A percentile compares a stretch with the other conserved stretches of the same genome.
Evolutionary conservation across 1,140 invertebrate species (phyloP).

Genomic region (Magallana gigas): DNA sequence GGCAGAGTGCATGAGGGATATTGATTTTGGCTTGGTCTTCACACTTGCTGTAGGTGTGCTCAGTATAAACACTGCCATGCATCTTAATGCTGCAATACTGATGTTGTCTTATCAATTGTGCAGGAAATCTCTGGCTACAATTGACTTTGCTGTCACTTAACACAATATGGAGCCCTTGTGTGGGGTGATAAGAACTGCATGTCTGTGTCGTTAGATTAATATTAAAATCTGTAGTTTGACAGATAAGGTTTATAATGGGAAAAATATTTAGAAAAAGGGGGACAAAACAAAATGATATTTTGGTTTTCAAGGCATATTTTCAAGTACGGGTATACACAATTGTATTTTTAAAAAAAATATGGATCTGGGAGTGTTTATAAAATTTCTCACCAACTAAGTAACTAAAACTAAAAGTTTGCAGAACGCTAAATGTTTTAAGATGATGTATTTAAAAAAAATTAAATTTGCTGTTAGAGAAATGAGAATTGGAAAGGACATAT

Average conservation of each 20-base stretch:
- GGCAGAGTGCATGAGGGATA: neutral
- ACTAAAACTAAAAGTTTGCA: no score
- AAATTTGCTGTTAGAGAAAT: no score
- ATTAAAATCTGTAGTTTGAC: conserved; percentile 5
- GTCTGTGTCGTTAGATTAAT: neutral
- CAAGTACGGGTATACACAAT: no score
- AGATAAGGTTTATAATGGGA: conserved; percentile 11
- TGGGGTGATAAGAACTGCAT: conserved; percentile 12
- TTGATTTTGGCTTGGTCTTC: conserved; percentile 27
- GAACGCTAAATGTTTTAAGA: no score
- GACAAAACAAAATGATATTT: neutral
- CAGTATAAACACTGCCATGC: neutral
- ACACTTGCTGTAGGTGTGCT: neutral
- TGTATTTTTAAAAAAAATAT: no score
- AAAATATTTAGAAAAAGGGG: neutral
- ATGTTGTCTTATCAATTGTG: neutral
- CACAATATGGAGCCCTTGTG: neutral
- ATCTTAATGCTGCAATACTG: conserved; percentile 9
- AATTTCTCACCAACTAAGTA: no score
- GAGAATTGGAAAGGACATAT: no score
- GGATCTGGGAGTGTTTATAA: no score
- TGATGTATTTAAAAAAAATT: no score
- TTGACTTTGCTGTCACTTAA: conserved; percentile 4
- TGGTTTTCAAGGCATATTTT: no score
- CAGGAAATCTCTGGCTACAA: neutral